A percentile compares a stretch with the other conserved stretches of the same genome.
phyloP scores from a whole-genome alignment of 2,797 vertebrate genomes.

The Eulemur rubriventer region DNA sequence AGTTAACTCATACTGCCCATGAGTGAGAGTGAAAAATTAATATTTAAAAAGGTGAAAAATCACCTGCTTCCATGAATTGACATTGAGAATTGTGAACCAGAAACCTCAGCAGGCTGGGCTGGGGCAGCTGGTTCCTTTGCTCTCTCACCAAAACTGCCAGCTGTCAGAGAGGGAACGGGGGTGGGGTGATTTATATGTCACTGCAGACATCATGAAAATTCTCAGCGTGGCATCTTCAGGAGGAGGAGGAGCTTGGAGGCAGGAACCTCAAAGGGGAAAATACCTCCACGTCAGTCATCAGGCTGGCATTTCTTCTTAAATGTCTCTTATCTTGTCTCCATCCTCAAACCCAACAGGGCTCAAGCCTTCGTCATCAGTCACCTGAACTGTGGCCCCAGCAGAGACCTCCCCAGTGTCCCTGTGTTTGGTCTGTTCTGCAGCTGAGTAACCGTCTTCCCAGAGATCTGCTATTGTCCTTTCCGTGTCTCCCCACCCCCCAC shows the following conservation, averaged over 20 bases:
- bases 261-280: not conserved
- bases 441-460: not conserved
- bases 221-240: constrained; percentile 43
- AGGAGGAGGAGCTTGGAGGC: constrained; percentile 34
- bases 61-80: constrained; percentile 38
- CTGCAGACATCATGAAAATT: constrained; percentile 56
- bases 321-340: not conserved
- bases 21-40: not conserved
- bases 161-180: not conserved
- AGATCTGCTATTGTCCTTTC: not conserved
- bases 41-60: constrained; percentile 7
- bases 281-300: not conserved
- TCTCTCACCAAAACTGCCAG: not conserved
- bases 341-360: not conserved
- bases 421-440: not conserved
- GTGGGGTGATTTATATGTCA: constrained; percentile 9
- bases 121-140: not conserved
- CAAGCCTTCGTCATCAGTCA: not conserved
- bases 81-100: constrained; percentile 36
- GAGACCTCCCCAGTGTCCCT: not conserved
- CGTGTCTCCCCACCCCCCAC: rapidly evolving
- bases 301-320: not conserved
- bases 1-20: not conserved
- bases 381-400: not conserved
- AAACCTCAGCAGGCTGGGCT: not conserved